phyloP scores from a whole-genome alignment of 2,888 invertebrate genomes.

The Eupithecia abbreviata region DNA sequence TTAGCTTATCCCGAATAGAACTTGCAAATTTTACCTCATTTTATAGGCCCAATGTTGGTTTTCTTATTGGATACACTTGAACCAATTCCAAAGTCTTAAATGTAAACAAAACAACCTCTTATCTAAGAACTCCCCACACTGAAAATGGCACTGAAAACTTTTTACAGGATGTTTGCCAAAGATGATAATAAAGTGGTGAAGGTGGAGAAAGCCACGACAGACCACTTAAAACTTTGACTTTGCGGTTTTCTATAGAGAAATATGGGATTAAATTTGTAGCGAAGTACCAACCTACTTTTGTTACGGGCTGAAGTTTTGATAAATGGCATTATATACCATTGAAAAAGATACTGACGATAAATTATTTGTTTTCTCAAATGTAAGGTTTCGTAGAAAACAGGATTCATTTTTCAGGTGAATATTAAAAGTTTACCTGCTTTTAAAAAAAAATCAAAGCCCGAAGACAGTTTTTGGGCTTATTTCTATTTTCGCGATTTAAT shows the following conservation, averaged over 20 bases:
- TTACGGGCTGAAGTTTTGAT: conserved; percentile 1
- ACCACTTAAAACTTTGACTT: conserved; percentile 38
- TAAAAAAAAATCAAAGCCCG: too few species aligned
- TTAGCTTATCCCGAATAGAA: background rate
- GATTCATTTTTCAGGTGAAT: background rate
- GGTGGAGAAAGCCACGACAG: conserved; percentile 22
- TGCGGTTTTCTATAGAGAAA: conserved; percentile 22
- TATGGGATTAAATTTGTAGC: conserved; percentile 14
- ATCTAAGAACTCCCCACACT: conserved; percentile 9
- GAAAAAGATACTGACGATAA: background rate
- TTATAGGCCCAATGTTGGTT: background rate
- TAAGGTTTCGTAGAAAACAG: background rate
- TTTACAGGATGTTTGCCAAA: conserved; percentile 29
- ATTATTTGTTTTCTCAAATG: background rate
- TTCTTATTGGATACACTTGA: background rate
- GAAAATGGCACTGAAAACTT: background rate
- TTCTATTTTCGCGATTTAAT: background rate
- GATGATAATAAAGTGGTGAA: conserved; percentile 27
- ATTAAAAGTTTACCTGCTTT: background rate
- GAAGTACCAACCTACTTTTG: background rate
- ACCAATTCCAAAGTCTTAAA: background rate
- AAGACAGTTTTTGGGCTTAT: too few species aligned
- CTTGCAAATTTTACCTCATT: background rate
- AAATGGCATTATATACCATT: background rate
- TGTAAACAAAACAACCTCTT: conserved; percentile 2